A percentile compares a stretch with the other conserved stretches of the same genome.
phyloP scores from a whole-genome alignment of 2,797 vertebrate genomes.

The Chelon labrosus region DNA sequence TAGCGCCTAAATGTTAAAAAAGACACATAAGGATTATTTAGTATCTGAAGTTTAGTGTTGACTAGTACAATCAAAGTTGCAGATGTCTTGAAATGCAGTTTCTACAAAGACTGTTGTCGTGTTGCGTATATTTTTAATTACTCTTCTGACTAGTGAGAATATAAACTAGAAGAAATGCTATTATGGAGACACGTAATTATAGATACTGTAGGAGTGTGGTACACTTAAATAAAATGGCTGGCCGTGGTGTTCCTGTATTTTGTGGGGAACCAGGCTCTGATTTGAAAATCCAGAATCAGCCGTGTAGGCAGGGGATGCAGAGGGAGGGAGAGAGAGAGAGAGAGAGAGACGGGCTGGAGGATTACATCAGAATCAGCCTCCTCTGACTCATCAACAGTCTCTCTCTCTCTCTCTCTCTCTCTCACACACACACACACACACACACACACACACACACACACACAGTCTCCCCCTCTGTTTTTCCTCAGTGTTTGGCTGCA shows the following conservation, averaged over 20 bases:
- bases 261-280: neutral
- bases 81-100: neutral
- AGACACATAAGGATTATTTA: neutral
- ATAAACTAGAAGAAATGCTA: neutral
- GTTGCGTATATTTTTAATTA: neutral
- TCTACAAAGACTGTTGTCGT: neutral
- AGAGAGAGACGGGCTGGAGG: conserved; percentile 23
- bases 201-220: neutral
- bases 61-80: neutral
- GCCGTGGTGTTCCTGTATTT: neutral
- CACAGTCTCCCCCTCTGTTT: conserved; percentile 15
- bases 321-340: conserved; percentile 30
- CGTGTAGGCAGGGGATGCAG: conserved; percentile 12
- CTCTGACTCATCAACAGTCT: conserved; percentile 72
- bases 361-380: conserved; percentile 74
- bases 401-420: conserved; percentile 4
- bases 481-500: conserved; percentile 46
- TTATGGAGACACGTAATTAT: neutral
- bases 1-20: too few relatives aligned
- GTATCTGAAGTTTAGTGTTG: neutral
- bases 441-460: conserved; percentile 7
- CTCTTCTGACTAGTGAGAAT: neutral
- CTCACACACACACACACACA: conserved; percentile 5
- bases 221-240: neutral
- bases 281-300: conserved; percentile 41